Evolutionary conservation across 2,888 invertebrate species (phyloP).

Genomic region (Leucophenga maculata): DNA sequence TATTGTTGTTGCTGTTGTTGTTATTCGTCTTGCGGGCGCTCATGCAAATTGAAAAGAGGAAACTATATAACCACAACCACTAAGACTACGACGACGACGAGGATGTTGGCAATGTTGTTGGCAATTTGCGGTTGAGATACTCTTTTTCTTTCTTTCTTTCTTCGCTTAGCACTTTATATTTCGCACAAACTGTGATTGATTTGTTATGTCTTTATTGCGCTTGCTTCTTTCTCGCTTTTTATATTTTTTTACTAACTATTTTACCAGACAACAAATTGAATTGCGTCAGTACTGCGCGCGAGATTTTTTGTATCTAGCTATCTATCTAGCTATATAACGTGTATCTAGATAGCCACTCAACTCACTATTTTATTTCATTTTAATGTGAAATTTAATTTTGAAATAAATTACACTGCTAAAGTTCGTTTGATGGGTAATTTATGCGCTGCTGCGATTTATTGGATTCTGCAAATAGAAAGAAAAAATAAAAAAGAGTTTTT

Average conservation of each 20-base stretch:
- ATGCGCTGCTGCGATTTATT: slow-evolving; percentile 43
- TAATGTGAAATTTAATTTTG: slow-evolving; percentile 57
- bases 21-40: slow-evolving; percentile 56
- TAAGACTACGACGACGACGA: neutral
- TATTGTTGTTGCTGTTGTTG: slow-evolving; percentile 38
- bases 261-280: slow-evolving; percentile 52
- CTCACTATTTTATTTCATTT: slow-evolving; percentile 48
- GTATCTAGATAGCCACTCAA: slow-evolving; percentile 25
- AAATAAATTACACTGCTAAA: slow-evolving; percentile 37
- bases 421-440: slow-evolving; percentile 43
- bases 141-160: neutral
- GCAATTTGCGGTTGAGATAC: slow-evolving; percentile 36
- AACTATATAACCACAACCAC: neutral
- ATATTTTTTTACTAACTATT: slow-evolving; percentile 53
- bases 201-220: slow-evolving; percentile 45
- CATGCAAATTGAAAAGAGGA: slow-evolving; percentile 62
- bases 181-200: slow-evolving; percentile 54
- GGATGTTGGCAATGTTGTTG: slow-evolving; percentile 35
- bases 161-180: slow-evolving; percentile 29
- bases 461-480: slow-evolving; percentile 20
- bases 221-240: neutral
- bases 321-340: neutral
- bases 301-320: neutral
- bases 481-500: slow-evolving; percentile 22
- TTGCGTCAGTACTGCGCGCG: slow-evolving; percentile 52